Base-by-base conservation (phyloP, 2,113 vertebrate species). In the Peromyscus maniculatus region DNA sequence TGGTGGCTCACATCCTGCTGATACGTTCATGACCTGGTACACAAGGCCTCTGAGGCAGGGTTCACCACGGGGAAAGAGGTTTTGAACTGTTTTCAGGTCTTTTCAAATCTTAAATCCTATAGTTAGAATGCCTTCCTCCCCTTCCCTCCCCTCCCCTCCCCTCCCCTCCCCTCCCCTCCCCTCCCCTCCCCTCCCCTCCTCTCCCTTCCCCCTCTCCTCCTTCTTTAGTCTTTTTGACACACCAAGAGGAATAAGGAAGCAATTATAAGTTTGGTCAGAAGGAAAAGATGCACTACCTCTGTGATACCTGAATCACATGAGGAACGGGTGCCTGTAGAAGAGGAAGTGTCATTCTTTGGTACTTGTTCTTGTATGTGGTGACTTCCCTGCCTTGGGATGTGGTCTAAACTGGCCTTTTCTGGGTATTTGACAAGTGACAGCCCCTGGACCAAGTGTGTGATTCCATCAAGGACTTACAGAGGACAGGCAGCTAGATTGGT, bases 21-120 rank as follows among this genome's bases (percentile, higher is more conserved):
- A 62, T 92, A 95, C 88, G 91, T 92, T 86, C 89, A 90, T 19
- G 71, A 95, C 36, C 84, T 96, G 86, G 91, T 96, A 98, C 97
- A 96, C 97, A 98, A 93, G 82, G n/a, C 31, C 94, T 96, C 93
- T 15, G 19, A 97, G 95, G 98, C 97, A 96, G 80, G 96, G 67
- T 93, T 97, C 96, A 91, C 83, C 86, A 39, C 59, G 93, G 96
- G 95, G 91, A 97, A 98, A 97, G 66, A 92, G 0, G 24, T 31
- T 89, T 77, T 82, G n/a, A 94, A 89, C 55, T 90, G 95, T 95
- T 98, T 97, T 87, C 87, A 92, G 78, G 52, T 94, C 88, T 96
- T 96, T 97, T 79, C 36, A 86, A 94, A 94, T 97, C 39, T 93
- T 89, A 94, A 97, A 94, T 95, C 77, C 69, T 59, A 3, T 91